Base-by-base conservation (phyloP, 2,888 invertebrate species). In the Tetragnatha montana region DNA sequence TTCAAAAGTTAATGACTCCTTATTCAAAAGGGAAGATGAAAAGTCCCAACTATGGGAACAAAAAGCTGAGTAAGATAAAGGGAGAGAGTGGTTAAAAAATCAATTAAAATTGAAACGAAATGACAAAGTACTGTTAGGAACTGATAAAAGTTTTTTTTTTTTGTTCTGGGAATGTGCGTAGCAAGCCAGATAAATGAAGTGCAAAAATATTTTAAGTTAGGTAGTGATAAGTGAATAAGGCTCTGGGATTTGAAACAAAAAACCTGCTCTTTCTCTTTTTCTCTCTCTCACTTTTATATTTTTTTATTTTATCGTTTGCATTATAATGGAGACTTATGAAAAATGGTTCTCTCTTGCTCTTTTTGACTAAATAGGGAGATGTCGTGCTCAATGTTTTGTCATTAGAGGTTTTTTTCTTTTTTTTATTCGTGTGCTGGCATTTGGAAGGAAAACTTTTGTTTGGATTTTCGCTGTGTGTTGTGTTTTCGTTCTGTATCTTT, bases 1-100 rank as follows among this genome's bases (percentile, higher is more conserved):
- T 89, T 89, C 78, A 85, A 81, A 85, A 89, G 89, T 89, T 89
- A 89, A 89, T 81, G 89, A 89, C 85, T 80, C 84, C 85, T 85
- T 87, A 51, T 76, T 85, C 51, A 82, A 82, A 75, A 73, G 70
- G 47, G 51, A 78, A 85, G 70, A 35, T 71, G 78, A 86, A 80
- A 78, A 78, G 50, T 74, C 75, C 70, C 71, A n/a, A 47, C 73
- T 86, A 21, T 71, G 68, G 47, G 81, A 89, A 89, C 85, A 85
- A 89, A 85, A 81, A 81, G n/a, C 49, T 6, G 22, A 81, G n/a
- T 73, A 82, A 78, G 81, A 87, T 76, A 87, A 87, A 84, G 81
- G 50, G 74, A 73, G 35, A 60, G 21, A 78, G 22, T 12, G 50
- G 19, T 82, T 71, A 89, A 89, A 88, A 89, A 89, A 89, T 85